Evolutionary conservation across 2,113 vertebrate species (phyloP).

Genomic region (Triplophysa dalaica): DNA sequence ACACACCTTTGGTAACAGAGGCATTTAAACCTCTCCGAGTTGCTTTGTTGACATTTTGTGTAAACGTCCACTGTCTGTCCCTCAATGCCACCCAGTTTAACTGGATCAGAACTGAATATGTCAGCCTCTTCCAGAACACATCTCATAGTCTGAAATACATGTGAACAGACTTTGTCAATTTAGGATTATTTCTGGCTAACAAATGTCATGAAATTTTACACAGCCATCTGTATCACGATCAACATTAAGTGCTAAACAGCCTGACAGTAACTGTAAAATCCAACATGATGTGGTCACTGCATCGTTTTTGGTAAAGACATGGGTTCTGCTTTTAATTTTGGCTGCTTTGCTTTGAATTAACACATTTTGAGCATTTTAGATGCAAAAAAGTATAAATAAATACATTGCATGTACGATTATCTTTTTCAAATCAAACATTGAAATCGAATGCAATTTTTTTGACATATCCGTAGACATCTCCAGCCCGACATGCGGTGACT

Average conservation of each 20-base stretch:
- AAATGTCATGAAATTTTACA: neutral
- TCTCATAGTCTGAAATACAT: slow-evolving; percentile 49
- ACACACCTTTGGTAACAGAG: slow-evolving; percentile 44
- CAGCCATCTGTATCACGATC: neutral
- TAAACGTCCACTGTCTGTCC: slow-evolving; percentile 60
- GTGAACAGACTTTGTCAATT: neutral
- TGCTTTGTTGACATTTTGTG: slow-evolving; percentile 33
- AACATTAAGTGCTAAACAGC: neutral
- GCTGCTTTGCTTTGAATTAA: neutral
- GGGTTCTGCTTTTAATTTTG: slow-evolving; percentile 52
- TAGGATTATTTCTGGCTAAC: neutral
- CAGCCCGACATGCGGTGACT: neutral
- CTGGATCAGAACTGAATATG: slow-evolving; percentile 39
- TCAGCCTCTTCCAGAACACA: slow-evolving; percentile 44
- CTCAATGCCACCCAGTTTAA: slow-evolving; percentile 27
- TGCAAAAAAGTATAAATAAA: too few relatives aligned
- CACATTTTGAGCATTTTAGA: too few relatives aligned
- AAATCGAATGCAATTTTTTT: neutral
- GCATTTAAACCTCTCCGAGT: slow-evolving; percentile 16
- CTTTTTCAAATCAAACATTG: too few relatives aligned
- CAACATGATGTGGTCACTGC: slow-evolving; percentile 22
- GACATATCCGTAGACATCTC: neutral
- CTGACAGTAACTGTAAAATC: neutral
- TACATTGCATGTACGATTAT: too few relatives aligned
- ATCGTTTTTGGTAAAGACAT: slow-evolving; percentile 19